These are phyloP conservation scores for Philopedon plagiatum DNA, from an alignment of 2,888 invertebrate genomes.

Conservation along the genomic window DNA sequence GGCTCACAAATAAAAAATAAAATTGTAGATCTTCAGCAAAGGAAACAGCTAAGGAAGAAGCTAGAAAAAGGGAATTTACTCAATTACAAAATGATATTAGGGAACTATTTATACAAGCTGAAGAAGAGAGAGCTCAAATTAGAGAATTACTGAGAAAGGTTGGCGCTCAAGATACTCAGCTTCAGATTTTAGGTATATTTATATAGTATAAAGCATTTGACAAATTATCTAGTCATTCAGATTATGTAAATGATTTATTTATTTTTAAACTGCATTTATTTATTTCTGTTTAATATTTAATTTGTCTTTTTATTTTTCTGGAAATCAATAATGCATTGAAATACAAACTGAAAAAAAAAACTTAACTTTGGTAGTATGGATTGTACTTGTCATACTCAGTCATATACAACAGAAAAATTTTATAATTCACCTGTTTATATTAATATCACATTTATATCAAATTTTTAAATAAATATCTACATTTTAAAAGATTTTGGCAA, in stretches of 20 bases:
- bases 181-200: constrained; percentile 38
- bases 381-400: too few species aligned
- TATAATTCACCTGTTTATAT: too few species aligned
- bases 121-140: constrained; percentile 85
- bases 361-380: too few species aligned
- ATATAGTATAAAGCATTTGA: not conserved
- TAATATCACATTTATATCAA: too few species aligned
- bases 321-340: too few species aligned
- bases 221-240: not conserved
- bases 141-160: constrained; percentile 80
- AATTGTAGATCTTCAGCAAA: constrained; percentile 79
- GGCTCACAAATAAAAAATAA: not conserved
- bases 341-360: too few species aligned
- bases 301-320: too few species aligned
- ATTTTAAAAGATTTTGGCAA: too few species aligned
- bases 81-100: constrained; percentile 78
- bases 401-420: too few species aligned
- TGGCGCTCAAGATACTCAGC: constrained; percentile 70
- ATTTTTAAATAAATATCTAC: too few species aligned
- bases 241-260: not conserved
- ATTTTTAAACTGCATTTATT: too few species aligned
- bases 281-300: too few species aligned
- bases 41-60: constrained; percentile 85
- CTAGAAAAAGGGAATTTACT: constrained; percentile 76
- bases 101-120: constrained; percentile 80